These are phyloP conservation scores for Pharmacophagus antenor DNA, from an alignment of 2,888 invertebrate species.

Conservation along the genomic window DNA sequence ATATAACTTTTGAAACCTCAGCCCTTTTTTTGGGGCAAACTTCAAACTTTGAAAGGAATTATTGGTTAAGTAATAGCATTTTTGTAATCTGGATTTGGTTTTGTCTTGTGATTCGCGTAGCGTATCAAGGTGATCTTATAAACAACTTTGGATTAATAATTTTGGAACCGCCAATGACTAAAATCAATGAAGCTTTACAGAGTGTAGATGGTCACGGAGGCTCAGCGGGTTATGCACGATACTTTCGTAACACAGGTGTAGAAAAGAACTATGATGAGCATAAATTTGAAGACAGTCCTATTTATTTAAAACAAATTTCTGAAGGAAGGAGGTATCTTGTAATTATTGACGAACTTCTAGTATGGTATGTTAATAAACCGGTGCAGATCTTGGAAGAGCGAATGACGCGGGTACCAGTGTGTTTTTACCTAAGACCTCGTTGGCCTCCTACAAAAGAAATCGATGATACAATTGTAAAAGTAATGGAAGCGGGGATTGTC, in stretches of 20 bases:
- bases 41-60: slow-evolving; percentile 44
- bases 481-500: slow-evolving; percentile 48
- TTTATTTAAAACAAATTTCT: slow-evolving; percentile 40
- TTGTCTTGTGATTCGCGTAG: slow-evolving; percentile 55
- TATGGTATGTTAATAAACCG: slow-evolving; percentile 34
- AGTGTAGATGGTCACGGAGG: slow-evolving; percentile 50
- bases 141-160: slow-evolving; percentile 45
- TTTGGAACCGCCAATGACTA: slow-evolving; percentile 46
- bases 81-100: slow-evolving; percentile 60
- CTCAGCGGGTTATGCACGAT: slow-evolving; percentile 36
- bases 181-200: slow-evolving; percentile 45
- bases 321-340: slow-evolving; percentile 50
- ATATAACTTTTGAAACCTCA: slow-evolving; percentile 43
- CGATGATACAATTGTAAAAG: slow-evolving; percentile 35
- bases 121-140: slow-evolving; percentile 54
- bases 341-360: slow-evolving; percentile 38
- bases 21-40: slow-evolving; percentile 54
- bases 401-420: slow-evolving; percentile 39
- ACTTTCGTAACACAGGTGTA: slow-evolving; percentile 43
- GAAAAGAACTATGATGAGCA: slow-evolving; percentile 39
- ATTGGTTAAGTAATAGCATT: slow-evolving; percentile 45
- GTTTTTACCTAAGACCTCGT: slow-evolving; percentile 51
- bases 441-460: slow-evolving; percentile 52
- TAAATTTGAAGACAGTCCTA: slow-evolving; percentile 34
- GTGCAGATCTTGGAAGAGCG: slow-evolving; percentile 48